Evolutionary conservation across 2,888 invertebrate genomes (phyloP), one percentile per base, ranked within the genome.

Genomic region (Leptopilina drosophilae): DNA sequence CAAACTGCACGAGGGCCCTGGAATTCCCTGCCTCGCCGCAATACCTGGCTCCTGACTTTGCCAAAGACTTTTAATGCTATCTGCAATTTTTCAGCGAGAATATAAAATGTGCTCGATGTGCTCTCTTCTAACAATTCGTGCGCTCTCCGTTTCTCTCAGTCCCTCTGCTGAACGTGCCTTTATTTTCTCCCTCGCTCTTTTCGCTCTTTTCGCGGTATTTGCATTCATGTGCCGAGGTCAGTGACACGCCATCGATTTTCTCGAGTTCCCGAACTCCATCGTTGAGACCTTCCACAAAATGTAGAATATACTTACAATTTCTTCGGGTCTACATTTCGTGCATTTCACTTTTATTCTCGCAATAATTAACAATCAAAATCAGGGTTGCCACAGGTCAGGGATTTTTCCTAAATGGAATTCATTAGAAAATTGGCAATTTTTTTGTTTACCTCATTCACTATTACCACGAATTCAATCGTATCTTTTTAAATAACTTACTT

Each of bases 211-310:
- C 73, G 73, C 56, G 53, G 49, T 56, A 73, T 73, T 73, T 56
- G 73, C 73, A 73, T 73, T 73, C 73, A 53, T 56, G 73, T 53
- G 73, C 56, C 33, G 73, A 73, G 73, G 73, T 73, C 73, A 73
- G 73, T 73, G 73, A 73, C 73, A 73, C 73, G 56, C 73, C 53
- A 73, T 73, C 73, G 73, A 73, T 73, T 73, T 73, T 73, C 73
- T 73, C 69, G 73, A 59, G 73, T 56, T 73, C 73, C 73, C 73
- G 56, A 73, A 73, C 73, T 73, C 56, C 56, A 56, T 59, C 56
- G 73, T 56, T 53, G 56, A 73, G 73, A 73, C 73, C 73, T 73
- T 73, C 56, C 26, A 73, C 73, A 26, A 73, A 56, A 53, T 69
- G 9, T 53, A 53, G 53, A 69, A 73, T 73, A 73, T 33, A 73